phyloP scores from a whole-genome alignment of 1,140 invertebrate species.

The Anastrepha ludens region DNA sequence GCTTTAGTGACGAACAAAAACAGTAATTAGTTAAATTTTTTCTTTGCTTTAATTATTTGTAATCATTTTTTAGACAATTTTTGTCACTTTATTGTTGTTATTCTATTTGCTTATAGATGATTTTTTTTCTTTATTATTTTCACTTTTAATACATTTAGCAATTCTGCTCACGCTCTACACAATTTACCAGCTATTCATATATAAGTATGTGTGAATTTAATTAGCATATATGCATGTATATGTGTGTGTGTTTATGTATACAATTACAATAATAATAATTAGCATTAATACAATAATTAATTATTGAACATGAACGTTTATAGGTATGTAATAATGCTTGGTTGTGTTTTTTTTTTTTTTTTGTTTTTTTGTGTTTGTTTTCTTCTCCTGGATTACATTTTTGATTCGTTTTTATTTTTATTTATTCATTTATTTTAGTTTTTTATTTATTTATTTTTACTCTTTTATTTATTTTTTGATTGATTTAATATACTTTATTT shows the following conservation, averaged over 20 bases:
- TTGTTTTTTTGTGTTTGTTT: background rate
- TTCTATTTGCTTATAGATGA: background rate
- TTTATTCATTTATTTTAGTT: background rate
- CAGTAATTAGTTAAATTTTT: too few species aligned
- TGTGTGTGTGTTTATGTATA: constrained; percentile 29
- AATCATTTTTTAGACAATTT: too few species aligned
- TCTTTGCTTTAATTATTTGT: too few species aligned
- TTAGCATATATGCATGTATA: constrained; percentile 13
- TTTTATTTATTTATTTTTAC: constrained; percentile 54
- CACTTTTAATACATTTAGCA: background rate
- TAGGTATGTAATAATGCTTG: background rate
- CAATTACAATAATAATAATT: constrained; percentile 34
- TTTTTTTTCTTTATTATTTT: background rate
- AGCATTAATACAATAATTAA: constrained; percentile 6
- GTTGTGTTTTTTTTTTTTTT: constrained; percentile 8
- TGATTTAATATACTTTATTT: constrained; percentile 1
- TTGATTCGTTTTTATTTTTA: background rate
- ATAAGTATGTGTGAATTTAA: background rate
- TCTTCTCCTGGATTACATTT: background rate
- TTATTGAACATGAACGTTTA: background rate
- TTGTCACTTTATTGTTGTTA: constrained; percentile 10
- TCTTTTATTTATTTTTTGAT: constrained; percentile 20
- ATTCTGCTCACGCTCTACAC: background rate
- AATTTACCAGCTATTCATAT: background rate
- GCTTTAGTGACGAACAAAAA: too few species aligned